phyloP scores from a whole-genome alignment of 2,888 invertebrate species.

The Pachymerium ferrugineum region DNA sequence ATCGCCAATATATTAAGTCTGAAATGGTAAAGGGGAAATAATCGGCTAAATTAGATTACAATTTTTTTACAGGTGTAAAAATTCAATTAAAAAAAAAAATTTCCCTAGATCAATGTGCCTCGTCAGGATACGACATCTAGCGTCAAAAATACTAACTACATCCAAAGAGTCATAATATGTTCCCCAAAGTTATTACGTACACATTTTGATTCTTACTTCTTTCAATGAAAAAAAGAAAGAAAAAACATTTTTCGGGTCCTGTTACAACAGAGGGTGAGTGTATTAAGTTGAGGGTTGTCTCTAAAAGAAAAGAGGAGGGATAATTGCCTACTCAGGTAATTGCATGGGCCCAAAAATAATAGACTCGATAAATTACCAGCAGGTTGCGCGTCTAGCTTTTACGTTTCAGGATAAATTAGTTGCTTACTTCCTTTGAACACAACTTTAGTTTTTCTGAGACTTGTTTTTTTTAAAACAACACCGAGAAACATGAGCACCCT shows the following conservation, averaged over 20 bases:
- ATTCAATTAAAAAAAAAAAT: too few relatives aligned
- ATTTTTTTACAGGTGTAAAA: too few relatives aligned
- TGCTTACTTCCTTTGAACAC: background rate
- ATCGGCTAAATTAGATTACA: too few relatives aligned
- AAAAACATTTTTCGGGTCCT: background rate
- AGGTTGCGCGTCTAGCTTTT: background rate
- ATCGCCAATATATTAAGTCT: background rate
- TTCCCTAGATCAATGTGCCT: too few relatives aligned
- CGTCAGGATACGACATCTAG: background rate
- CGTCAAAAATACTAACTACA: background rate
- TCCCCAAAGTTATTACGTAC: too few relatives aligned
- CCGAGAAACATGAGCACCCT: background rate
- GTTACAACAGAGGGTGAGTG: background rate
- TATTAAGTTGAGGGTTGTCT: background rate
- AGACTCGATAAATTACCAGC: constrained; percentile 18
- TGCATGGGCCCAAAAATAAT: background rate
- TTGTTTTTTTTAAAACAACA: background rate
- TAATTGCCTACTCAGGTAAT: background rate
- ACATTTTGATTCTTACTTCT: background rate
- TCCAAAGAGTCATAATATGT: too few relatives aligned
- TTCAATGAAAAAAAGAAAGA: background rate
- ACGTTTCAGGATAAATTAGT: background rate
- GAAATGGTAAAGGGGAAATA: too few relatives aligned
- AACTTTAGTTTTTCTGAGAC: background rate
- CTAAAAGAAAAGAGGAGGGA: background rate